A percentile compares a stretch with the other conserved stretches of the same genome.
These are phyloP conservation scores for Oligia strigilis DNA, from an alignment of 2,888 invertebrate species.

Conservation along the genomic window DNA sequence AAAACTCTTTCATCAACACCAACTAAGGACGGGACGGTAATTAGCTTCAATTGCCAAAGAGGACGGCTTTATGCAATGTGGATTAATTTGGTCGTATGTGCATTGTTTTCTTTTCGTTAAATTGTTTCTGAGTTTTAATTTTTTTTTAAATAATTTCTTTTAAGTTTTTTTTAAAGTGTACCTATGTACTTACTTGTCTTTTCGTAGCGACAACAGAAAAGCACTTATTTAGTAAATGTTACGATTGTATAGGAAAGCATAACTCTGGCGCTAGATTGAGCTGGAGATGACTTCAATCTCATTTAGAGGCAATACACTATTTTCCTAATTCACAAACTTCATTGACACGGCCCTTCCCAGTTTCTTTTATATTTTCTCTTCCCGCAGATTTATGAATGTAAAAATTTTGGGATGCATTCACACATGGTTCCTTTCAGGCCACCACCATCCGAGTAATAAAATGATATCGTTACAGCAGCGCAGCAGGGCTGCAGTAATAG, in stretches of 20 bases:
- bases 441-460: constrained; percentile 74
- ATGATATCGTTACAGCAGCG: constrained; percentile 82
- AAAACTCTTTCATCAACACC: constrained; percentile 87
- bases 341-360: no score
- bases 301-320: background rate
- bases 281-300: background rate
- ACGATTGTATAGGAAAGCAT: background rate
- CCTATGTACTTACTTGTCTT: background rate
- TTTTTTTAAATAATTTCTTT: no score
- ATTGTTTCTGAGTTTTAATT: background rate
- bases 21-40: constrained; percentile 77
- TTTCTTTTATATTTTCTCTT: background rate
- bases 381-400: no score
- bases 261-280: background rate
- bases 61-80: constrained; percentile 71
- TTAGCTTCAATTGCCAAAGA: constrained; percentile 79
- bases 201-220: background rate
- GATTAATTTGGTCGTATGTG: constrained; percentile 4
- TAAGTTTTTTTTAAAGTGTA: no score
- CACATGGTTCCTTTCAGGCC: constrained; percentile 70
- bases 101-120: background rate
- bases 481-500: constrained; percentile 80
- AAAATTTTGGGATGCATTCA: background rate
- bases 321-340: background rate
- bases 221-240: background rate